Base-by-base conservation (phyloP, 2,888 invertebrate genomes). In the Vanessa cardui region DNA sequence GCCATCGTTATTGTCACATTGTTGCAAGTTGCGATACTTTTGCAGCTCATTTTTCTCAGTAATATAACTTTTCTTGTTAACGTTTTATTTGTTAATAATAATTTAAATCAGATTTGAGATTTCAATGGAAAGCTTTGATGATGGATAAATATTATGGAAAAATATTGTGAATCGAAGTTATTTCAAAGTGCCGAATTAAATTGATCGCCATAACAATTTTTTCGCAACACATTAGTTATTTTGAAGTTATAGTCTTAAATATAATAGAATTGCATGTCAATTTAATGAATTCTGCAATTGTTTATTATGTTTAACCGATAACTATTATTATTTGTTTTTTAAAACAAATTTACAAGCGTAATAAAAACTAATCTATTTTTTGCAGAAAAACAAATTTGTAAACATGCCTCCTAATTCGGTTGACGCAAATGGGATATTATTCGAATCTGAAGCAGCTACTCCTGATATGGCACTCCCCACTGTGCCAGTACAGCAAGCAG, bases 401-500 rank as follows among this genome's bases (percentile, higher is more conserved):
- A 73, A 73, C 39, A 93, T 93, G 93, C 88, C 93, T 71, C 93
- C 93, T 26, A 92, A 93, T 69, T 82, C 83, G 9, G 78, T 86
- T 44, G 91, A 90, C 56, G 85, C 79, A 20, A 93, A 91, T 65
- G 93, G 93, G 16, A 90, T 93, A 6, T 80, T 93, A 33, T 93
- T 92, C 71, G 93, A 93, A 77, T 85, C 81, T 31, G 93, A 93
- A 69, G 93, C 90, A 15, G 84, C 85, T 0, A 93, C 93, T 12
- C 86, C 90, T 4, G 93, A 93, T 73, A 74, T 92, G 77, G 93
- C 88, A 0, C 82, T 93, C 15, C 75, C 83, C 4, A 81, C 73
- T 12, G 66, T 85, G n/a, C 87, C 92, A 15, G 80, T 90, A n/a
- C 84, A 86, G 70, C 84, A 86, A 74, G 94, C 95, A 0, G 94